Evolutionary conservation across 1,140 invertebrate genomes (phyloP).

Genomic region (Globodera rostochiensis): DNA sequence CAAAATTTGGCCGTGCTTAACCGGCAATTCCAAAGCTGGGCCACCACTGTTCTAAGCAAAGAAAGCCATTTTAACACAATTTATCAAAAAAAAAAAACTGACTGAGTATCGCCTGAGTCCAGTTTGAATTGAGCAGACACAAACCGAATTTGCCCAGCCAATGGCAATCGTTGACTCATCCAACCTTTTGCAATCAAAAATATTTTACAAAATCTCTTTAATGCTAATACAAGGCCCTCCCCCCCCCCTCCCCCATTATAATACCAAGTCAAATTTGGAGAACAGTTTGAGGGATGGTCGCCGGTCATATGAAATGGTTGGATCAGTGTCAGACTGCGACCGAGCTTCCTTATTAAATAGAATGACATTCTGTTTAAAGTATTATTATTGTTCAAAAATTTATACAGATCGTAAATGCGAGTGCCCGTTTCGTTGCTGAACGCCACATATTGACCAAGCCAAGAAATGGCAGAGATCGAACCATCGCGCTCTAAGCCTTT

Average conservation of each 20-base stretch:
- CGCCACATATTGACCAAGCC: slow-evolving; percentile 51
- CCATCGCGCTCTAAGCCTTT: slow-evolving; percentile 55
- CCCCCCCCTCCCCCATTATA: background rate
- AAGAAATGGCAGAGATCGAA: slow-evolving; percentile 49
- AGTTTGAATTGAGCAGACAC: slow-evolving; percentile 29
- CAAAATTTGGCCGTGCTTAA: slow-evolving; percentile 35
- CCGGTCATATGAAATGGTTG: slow-evolving; percentile 51
- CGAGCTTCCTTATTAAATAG: slow-evolving; percentile 36
- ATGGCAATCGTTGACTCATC: slow-evolving; percentile 49
- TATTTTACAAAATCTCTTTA: background rate
- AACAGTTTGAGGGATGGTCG: slow-evolving; percentile 25
- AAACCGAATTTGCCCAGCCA: slow-evolving; percentile 59
- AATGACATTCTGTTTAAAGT: background rate
- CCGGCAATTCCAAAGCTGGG: slow-evolving; percentile 11
- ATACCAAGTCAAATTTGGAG: slow-evolving; percentile 18
- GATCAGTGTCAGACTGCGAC: slow-evolving; percentile 51
- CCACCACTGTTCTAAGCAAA: background rate
- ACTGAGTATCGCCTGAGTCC: background rate
- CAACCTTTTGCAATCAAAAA: slow-evolving; percentile 41
- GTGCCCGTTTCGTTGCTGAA: slow-evolving; percentile 64
- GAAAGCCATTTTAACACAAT: background rate
- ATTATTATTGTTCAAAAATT: slow-evolving; percentile 12
- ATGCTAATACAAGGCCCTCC: no score
- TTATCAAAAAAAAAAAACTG: background rate
- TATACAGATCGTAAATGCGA: slow-evolving; percentile 58